phyloP scores from a whole-genome alignment of 2,113 vertebrate genomes.

The Aythya baeri region DNA sequence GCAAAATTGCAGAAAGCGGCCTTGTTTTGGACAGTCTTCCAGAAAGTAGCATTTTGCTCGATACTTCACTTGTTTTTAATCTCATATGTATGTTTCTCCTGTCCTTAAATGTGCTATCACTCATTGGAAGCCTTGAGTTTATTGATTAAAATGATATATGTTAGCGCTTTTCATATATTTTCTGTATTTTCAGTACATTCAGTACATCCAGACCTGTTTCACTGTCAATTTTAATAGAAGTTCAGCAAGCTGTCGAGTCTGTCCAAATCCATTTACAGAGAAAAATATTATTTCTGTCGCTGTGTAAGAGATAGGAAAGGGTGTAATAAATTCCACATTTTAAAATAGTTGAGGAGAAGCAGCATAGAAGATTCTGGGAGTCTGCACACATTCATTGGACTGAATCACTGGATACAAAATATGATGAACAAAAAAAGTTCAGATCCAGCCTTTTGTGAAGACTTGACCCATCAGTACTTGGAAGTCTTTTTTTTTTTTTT shows the following conservation, averaged over 20 bases:
- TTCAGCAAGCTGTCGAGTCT: not conserved
- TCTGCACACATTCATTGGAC: not conserved
- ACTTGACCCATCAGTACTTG: not conserved
- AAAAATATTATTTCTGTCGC: not conserved
- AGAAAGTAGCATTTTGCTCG: not conserved
- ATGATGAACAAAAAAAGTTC: not conserved
- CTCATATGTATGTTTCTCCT: not conserved
- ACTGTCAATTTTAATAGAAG: not conserved
- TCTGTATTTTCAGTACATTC: too few species aligned
- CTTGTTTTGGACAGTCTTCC: not conserved
- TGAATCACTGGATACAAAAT: rapidly evolving
- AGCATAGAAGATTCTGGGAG: not conserved
- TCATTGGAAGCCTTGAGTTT: not conserved
- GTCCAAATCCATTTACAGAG: not conserved
- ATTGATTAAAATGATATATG: not conserved
- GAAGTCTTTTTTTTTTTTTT: rapidly evolving
- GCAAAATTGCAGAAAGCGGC: not conserved
- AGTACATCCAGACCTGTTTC: not conserved
- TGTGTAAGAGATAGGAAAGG: not conserved
- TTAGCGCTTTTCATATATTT: conserved; percentile 15
- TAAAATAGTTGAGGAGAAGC: not conserved
- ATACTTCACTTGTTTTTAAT: not conserved
- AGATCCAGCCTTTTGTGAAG: not conserved
- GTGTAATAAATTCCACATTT: not conserved
- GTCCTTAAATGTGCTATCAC: not conserved